Conservation (phyloP, 2,888 invertebrate genomes). For the Hedychridium roseum region DNA sequence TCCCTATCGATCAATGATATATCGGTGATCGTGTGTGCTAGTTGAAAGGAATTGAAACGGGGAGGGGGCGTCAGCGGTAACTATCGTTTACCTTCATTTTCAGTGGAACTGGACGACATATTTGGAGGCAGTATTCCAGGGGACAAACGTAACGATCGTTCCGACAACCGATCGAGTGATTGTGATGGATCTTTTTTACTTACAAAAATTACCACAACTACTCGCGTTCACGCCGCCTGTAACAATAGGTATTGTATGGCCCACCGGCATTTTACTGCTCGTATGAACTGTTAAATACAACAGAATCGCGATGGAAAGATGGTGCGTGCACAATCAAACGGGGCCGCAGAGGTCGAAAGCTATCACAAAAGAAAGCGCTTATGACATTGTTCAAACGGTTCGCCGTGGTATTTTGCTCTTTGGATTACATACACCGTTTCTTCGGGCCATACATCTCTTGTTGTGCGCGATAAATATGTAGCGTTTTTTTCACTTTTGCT, state of each 20-base stretch:
- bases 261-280: too few relatives aligned
- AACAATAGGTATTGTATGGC: conserved; percentile 66
- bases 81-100: too few relatives aligned
- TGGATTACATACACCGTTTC: conserved; percentile 11
- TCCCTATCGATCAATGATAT: too few relatives aligned
- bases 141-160: conserved; percentile 68
- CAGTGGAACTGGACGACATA: conserved; percentile 75
- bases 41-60: too few relatives aligned
- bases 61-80: too few relatives aligned
- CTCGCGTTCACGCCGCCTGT: conserved; percentile 67
- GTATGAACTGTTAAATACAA: too few relatives aligned
- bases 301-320: conserved; percentile 2
- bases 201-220: conserved; percentile 69
- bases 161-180: conserved; percentile 68
- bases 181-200: conserved; percentile 73
- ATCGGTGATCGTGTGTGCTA: too few relatives aligned
- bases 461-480: too few relatives aligned
- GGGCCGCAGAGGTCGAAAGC: conserved; percentile 34
- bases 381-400: too few relatives aligned
- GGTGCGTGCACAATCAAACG: conserved; percentile 29
- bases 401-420: conserved; percentile 17
- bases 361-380: conserved; percentile 29
- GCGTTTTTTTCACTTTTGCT: too few relatives aligned
- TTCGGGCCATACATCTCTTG: background rate
- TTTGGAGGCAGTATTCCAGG: conserved; percentile 68